Evolutionary conservation across 2,113 vertebrate species (phyloP).

Genomic region (Passer montanus): DNA sequence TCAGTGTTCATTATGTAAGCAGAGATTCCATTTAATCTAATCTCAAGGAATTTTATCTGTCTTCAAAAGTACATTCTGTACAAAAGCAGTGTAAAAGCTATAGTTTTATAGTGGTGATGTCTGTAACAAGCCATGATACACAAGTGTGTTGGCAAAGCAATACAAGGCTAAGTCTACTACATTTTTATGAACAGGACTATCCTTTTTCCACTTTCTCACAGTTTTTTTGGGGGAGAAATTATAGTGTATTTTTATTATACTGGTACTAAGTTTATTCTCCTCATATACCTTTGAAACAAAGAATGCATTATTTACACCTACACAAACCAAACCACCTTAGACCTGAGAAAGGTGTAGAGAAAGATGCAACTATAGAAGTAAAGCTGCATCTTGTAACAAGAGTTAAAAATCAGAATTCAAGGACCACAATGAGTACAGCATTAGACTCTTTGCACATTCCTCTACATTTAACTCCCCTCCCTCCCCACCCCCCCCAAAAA

Average conservation of each 20-base stretch:
- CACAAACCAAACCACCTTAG: background rate
- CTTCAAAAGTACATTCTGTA: background rate
- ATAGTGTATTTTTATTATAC: background rate
- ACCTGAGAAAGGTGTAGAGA: background rate
- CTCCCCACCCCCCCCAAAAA: rapidly evolving
- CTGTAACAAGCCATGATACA: background rate
- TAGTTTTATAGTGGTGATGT: background rate
- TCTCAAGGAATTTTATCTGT: background rate
- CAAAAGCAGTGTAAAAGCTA: background rate
- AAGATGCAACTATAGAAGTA: background rate
- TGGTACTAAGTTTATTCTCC: background rate
- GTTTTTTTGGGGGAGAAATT: background rate
- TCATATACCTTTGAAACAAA: background rate
- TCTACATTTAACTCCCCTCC: background rate
- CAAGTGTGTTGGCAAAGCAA: background rate
- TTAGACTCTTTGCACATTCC: background rate
- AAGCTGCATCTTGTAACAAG: background rate
- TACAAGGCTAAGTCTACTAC: background rate
- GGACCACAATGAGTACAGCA: background rate
- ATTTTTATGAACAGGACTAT: background rate
- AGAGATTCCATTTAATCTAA: background rate
- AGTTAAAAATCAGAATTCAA: background rate
- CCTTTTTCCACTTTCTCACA: background rate
- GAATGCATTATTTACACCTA: background rate
- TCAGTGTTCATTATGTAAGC: background rate